Conservation (phyloP, 2,113 vertebrate genomes). For the Ranitomeya imitator region DNA sequence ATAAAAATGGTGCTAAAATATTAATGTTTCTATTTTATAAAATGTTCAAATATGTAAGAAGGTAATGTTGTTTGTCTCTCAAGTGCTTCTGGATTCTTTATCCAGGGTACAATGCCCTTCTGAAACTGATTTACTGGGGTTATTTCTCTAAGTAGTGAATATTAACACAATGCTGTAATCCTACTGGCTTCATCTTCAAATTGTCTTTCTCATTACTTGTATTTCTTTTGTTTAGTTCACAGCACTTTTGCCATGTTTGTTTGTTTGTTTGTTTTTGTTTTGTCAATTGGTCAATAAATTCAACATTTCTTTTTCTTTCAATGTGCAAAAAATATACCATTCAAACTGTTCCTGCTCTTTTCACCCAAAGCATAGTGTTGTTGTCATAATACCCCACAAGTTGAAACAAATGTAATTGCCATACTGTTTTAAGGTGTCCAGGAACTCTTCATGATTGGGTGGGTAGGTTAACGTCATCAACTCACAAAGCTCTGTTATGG, state of each 20-base stretch:
- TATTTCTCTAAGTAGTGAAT: background rate
- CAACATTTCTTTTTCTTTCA: too few species aligned
- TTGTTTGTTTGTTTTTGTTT: background rate
- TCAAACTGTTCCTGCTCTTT: too few species aligned
- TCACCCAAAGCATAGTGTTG: too few species aligned
- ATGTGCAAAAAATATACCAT: too few species aligned
- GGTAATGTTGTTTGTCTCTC: background rate
- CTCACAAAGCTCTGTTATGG: too few species aligned
- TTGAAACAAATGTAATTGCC: too few species aligned
- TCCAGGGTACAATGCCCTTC: background rate
- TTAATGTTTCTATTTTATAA: background rate
- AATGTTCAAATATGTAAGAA: background rate
- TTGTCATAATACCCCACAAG: too few species aligned
- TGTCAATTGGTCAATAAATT: too few species aligned
- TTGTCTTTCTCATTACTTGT: background rate
- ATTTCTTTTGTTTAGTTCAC: background rate
- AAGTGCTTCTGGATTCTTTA: background rate
- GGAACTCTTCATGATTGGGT: too few species aligned
- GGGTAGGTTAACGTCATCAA: too few species aligned
- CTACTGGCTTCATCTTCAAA: conserved; percentile 10
- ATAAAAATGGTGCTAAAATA: background rate
- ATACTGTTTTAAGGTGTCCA: too few species aligned
- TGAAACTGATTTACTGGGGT: background rate
- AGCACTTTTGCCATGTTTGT: background rate
- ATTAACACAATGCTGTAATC: conserved; percentile 16